Evolutionary conservation across 2,797 vertebrate genomes (phyloP), one percentile per base, ranked within the genome.

Genomic region (Argya squamiceps): DNA sequence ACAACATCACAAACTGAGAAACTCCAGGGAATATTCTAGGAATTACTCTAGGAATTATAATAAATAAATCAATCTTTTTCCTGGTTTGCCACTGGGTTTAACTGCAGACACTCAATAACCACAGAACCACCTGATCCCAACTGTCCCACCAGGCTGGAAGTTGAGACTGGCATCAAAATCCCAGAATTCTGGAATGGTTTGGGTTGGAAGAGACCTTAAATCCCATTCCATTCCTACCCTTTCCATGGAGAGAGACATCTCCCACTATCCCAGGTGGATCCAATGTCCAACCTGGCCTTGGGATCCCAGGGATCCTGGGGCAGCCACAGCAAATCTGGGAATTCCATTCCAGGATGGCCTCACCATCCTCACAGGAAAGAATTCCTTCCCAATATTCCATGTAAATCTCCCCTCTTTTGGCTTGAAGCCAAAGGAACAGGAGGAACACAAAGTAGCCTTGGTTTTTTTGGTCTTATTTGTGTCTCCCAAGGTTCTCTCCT

Each of bases 201-300:
- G n/a, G 22, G 7, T 12, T 2, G 55, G 41, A 62, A 27, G 1
- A 1, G 16, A 41, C 5, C 5, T 47, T 27, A 30, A 44, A 47
- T 6, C 17, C 3, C 30, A 34, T 5, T 6, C 39, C 14, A 9
- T 29, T 4, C 29, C 52, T 20, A 21, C 16, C 43, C 3, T 8
- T 5, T 2, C 58, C 65, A 49, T 2, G n/a, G 27, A 15, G 36
- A 50, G 41, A 30, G 58, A 70, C 36, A 19, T 1, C 3, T 73
- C 1, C n/a, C 23, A 29, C 37, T 1, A 0, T 7, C 23, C 44
- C 37, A 59, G 37, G 19, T 0, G 1, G 13, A 1, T 56, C 5
- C 12, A 4, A 0, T 7, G 23, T 30, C 55, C 83, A 63, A 0
- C 22, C n/a, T 30, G 29, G 11, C 29, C 26, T 47, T 16, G 69